phyloP scores from a whole-genome alignment of 2,888 invertebrate species.

The Apoda limacodes region DNA sequence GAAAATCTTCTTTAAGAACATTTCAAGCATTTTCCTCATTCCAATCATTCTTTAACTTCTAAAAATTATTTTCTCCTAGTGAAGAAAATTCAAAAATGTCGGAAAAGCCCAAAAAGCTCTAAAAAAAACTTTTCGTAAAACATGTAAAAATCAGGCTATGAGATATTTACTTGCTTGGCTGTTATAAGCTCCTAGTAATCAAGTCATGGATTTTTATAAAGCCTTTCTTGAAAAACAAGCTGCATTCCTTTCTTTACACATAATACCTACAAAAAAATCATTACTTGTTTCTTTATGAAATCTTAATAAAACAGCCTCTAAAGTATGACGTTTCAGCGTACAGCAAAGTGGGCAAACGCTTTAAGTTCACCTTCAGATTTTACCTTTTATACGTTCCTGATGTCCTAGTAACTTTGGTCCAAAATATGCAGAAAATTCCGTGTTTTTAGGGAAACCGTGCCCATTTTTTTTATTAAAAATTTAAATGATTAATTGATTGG shows the following conservation, averaged over 20 bases:
- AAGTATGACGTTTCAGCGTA: slow-evolving; percentile 28
- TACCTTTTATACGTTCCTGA: too few species aligned
- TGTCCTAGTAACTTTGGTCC: slow-evolving; percentile 33
- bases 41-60: slow-evolving; percentile 41
- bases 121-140: slow-evolving; percentile 37
- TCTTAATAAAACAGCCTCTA: slow-evolving; percentile 35
- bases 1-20: slow-evolving; percentile 56
- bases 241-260: too few species aligned
- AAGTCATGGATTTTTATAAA: slow-evolving; percentile 41
- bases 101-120: slow-evolving; percentile 55
- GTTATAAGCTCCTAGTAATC: slow-evolving; percentile 34
- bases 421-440: slow-evolving; percentile 63
- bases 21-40: slow-evolving; percentile 29
- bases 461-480: too few species aligned
- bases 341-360: too few species aligned
- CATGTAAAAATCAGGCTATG: slow-evolving; percentile 46
- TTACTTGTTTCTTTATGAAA: too few species aligned
- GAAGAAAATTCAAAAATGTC: slow-evolving; percentile 64
- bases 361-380: too few species aligned
- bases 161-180: background rate
- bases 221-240: too few species aligned
- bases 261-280: too few species aligned
- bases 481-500: too few species aligned
- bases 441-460: slow-evolving; percentile 45
- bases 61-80: slow-evolving; percentile 39